phyloP scores from a whole-genome alignment of 2,113 vertebrate genomes.

The Colistium nudipinnis region DNA sequence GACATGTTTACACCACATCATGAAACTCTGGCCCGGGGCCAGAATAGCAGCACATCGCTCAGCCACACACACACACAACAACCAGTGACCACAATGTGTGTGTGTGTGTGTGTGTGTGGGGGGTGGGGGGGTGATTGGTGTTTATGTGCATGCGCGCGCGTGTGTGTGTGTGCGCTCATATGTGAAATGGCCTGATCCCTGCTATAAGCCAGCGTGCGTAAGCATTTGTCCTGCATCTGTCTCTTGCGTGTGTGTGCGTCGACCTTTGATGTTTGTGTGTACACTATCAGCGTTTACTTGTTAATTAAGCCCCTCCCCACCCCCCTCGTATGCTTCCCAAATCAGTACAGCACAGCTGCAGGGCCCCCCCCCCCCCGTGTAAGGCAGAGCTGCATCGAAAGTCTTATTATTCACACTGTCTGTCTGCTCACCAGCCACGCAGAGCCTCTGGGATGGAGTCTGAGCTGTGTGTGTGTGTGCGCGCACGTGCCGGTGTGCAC shows the following conservation, averaged over 20 bases:
- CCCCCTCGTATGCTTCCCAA: constrained; percentile 42
- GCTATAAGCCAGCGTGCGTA: background rate
- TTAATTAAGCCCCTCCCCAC: constrained; percentile 55
- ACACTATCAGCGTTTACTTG: constrained; percentile 54
- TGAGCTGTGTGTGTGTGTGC: constrained; percentile 25
- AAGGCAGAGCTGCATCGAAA: constrained; percentile 63
- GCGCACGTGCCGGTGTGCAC: constrained; percentile 26
- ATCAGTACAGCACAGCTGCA: constrained; percentile 76
- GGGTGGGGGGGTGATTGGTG: too few species aligned
- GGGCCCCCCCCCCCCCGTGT: constrained; percentile 54
- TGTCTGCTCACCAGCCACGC: constrained; percentile 67
- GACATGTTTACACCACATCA: constrained; percentile 32
- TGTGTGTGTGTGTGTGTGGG: constrained; percentile 12
- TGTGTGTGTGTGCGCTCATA: constrained; percentile 7
- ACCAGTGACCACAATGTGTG: background rate
- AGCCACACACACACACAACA: background rate
- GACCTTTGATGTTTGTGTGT: constrained; percentile 17
- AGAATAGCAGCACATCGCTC: constrained; percentile 52
- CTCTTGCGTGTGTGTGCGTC: constrained; percentile 28
- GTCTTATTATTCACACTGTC: constrained; percentile 78
- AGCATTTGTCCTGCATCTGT: constrained; percentile 40
- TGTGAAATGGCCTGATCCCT: background rate
- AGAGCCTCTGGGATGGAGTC: constrained; percentile 56
- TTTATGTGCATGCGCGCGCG: constrained; percentile 8
- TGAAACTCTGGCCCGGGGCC: constrained; percentile 44